phyloP scores from a whole-genome alignment of 2,888 invertebrate genomes.

The Campoplex capitator region DNA sequence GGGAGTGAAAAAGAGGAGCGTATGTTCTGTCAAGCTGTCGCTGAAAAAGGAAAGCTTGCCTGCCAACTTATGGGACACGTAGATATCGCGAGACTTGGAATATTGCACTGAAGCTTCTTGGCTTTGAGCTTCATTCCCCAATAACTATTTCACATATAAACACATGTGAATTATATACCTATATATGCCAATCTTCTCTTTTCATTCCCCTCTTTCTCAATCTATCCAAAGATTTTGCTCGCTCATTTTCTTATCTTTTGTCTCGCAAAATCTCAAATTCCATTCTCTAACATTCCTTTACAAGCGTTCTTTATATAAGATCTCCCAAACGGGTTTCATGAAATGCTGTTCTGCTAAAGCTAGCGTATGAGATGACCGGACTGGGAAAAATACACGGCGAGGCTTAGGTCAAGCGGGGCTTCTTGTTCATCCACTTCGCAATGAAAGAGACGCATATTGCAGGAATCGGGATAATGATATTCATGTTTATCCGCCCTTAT shows the following conservation, averaged over 20 bases:
- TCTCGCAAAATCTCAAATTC: slow-evolving; percentile 14
- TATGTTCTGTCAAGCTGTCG: slow-evolving; percentile 84
- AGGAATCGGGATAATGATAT: too few relatives aligned
- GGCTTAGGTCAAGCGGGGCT: slow-evolving; percentile 10
- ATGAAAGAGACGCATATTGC: neutral
- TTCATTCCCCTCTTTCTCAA: slow-evolving; percentile 67
- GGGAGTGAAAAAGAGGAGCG: slow-evolving; percentile 75
- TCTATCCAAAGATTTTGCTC: slow-evolving; percentile 45
- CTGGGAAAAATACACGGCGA: slow-evolving; percentile 11
- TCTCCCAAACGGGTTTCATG: slow-evolving; percentile 26
- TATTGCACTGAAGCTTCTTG: slow-evolving; percentile 77
- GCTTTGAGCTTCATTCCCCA: slow-evolving; percentile 39
- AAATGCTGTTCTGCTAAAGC: slow-evolving; percentile 16
- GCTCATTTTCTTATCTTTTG: slow-evolving; percentile 37
- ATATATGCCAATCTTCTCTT: neutral
- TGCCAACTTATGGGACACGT: slow-evolving; percentile 84
- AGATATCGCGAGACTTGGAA: slow-evolving; percentile 81
- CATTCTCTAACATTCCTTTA: slow-evolving; percentile 28
- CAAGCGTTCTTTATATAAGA: slow-evolving; percentile 19
- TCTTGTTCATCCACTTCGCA: neutral
- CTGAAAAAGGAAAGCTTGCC: slow-evolving; percentile 80
- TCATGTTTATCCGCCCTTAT: slow-evolving; percentile 3
- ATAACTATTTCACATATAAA: slow-evolving; percentile 17
- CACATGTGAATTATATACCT: neutral
- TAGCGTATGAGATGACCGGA: slow-evolving; percentile 2